Percentiles rank a stretch among this genome's conserved stretches.
phyloP scores from a whole-genome alignment of 2,888 invertebrate genomes.

The Cristatella mucedo region DNA sequence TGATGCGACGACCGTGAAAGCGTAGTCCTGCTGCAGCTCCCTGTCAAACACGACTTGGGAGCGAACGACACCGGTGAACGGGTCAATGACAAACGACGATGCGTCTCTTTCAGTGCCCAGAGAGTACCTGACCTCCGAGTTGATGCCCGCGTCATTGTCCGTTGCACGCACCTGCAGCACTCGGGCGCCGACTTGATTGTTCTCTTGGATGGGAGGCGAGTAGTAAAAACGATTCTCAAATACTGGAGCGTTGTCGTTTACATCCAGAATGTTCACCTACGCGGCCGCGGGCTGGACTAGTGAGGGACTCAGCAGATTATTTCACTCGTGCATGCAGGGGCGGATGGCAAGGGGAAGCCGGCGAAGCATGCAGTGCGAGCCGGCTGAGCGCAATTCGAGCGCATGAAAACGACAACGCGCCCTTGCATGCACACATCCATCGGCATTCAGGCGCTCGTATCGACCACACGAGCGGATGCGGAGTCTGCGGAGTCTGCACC shows the following conservation, averaged over 20 bases:
- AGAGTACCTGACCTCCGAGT: constrained; percentile 3
- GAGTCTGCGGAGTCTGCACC: too few relatives aligned
- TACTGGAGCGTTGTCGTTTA: constrained; percentile 32
- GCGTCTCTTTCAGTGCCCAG: constrained; percentile 6
- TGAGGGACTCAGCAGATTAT: too few relatives aligned
- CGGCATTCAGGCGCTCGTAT: too few relatives aligned
- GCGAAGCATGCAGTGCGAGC: too few relatives aligned
- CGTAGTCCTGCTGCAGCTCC: background rate
- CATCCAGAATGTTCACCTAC: constrained; percentile 69
- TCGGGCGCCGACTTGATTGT: constrained; percentile 20
- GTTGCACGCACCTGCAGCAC: constrained; percentile 21
- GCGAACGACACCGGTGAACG: constrained; percentile 69
- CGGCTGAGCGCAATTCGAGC: too few relatives aligned
- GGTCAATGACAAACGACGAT: constrained; percentile 45
- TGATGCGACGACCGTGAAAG: constrained; percentile 5
- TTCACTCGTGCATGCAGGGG: too few relatives aligned
- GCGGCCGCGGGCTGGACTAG: too few relatives aligned
- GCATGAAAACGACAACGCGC: too few relatives aligned
- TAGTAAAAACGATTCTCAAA: constrained; percentile 11
- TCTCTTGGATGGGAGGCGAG: constrained; percentile 20
- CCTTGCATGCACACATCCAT: too few relatives aligned
- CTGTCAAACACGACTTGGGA: background rate
- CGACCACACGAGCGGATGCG: too few relatives aligned
- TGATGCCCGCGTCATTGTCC: constrained; percentile 17
- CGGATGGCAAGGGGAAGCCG: too few relatives aligned